Percentiles rank a stretch among this genome's conserved stretches.
phyloP scores from a whole-genome alignment of 2,888 invertebrate species.

The Aleiodes alternator region DNA sequence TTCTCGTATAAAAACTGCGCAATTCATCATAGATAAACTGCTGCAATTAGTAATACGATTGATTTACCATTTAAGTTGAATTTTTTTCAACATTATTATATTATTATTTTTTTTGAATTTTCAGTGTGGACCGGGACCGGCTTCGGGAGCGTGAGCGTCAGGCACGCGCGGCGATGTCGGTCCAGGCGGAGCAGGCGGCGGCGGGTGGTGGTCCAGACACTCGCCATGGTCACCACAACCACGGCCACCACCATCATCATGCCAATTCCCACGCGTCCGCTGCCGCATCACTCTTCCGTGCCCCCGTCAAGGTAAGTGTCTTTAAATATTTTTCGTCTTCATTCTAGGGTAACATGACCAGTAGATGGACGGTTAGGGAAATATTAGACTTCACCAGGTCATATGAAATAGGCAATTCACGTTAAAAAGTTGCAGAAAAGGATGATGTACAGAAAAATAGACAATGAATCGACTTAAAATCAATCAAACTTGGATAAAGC shows the following conservation, averaged over 20 bases:
- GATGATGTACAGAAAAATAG: too few relatives aligned
- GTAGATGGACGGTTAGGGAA: too few relatives aligned
- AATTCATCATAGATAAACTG: too few relatives aligned
- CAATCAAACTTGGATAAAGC: too few relatives aligned
- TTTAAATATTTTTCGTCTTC: not conserved
- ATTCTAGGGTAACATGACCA: too few relatives aligned
- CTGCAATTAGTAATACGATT: not conserved
- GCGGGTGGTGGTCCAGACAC: conserved; percentile 82
- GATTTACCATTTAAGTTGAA: not conserved
- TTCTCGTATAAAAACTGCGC: too few relatives aligned
- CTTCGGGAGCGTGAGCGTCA: conserved; percentile 87
- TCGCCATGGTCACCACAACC: conserved; percentile 76
- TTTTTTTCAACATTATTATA: too few relatives aligned
- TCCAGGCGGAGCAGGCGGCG: conserved; percentile 79
- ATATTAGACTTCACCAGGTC: too few relatives aligned
- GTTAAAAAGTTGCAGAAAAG: too few relatives aligned
- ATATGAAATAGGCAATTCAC: too few relatives aligned
- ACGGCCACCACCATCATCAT: conserved; percentile 68
- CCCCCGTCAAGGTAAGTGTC: conserved; percentile 71
- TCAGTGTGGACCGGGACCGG: conserved; percentile 82
- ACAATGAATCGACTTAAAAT: too few relatives aligned
- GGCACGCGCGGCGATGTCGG: conserved; percentile 86
- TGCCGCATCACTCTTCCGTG: conserved; percentile 67
- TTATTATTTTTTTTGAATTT: conserved; percentile 55
- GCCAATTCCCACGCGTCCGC: conserved; percentile 63